Base-by-base conservation (phyloP, 2,797 vertebrate genomes). In the Danio choprae region DNA sequence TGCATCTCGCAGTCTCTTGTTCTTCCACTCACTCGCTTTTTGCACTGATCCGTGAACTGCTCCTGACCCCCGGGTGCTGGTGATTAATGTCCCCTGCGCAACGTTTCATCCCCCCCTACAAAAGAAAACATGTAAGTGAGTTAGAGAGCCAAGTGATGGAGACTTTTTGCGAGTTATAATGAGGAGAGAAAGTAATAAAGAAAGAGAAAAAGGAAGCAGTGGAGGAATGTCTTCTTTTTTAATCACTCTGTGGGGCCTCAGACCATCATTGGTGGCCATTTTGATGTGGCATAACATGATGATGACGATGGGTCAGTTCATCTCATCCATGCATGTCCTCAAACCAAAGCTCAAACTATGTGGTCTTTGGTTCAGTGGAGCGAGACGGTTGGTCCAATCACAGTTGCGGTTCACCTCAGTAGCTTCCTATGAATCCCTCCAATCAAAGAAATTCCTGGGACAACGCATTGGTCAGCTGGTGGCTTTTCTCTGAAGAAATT, bases 1-100 rank as follows among this genome's bases (percentile, higher is more conserved):
- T 81, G 75, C 79, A 75, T 84, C 68, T 84, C 70, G 84, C 0
- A 71, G 44, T 78, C 75, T 70, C 71, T 81, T 69, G 50, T 80
- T 77, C 69, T 68, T 69, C 81, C 70, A 85, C 80, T 4, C 46
- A 84, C 85, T 87, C 79, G 44, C 80, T 82, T 59, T 75, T 81
- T 82, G 77, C 85, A 81, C 83, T 75, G 73, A 79, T 81, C 79
- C 18, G 72, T 90, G 91, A 93, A 90, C 92, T 91, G 84, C 84
- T 22, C 80, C 84, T 91, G 92, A 93, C 91, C 91, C 87, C 84
- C 13, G 85, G 69, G 22, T 82, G 87, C 87, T 85, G 78, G 85
- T 93, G 91, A 93, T 90, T 87, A 88, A 93, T 90, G 89, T 84
- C 59, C 75, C 84, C 74, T 80, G 77, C 82, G 83, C 82, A 81